These are phyloP conservation scores for Thyatira batis DNA, from an alignment of 2,888 invertebrate species.

Conservation along the genomic window DNA sequence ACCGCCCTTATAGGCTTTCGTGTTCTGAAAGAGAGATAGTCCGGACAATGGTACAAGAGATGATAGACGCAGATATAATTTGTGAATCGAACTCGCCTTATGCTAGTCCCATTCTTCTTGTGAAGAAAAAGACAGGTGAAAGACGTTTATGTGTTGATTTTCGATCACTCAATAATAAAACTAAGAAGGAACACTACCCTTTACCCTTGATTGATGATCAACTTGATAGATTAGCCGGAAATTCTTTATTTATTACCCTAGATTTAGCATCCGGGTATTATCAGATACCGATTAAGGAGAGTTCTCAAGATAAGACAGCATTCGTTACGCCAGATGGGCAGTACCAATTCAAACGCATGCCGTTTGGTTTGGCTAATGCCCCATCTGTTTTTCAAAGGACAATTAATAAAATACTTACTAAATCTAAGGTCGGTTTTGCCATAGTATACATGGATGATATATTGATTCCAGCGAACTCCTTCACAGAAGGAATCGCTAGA, in stretches of 20 bases:
- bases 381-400: too few species aligned
- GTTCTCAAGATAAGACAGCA: constrained; percentile 21
- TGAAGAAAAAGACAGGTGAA: constrained; percentile 30
- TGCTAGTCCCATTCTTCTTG: constrained; percentile 29
- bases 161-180: constrained; percentile 23
- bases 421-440: constrained; percentile 2
- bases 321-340: too few species aligned
- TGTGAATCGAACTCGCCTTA: constrained; percentile 21
- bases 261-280: constrained; percentile 29
- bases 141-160: constrained; percentile 25
- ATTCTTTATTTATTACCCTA: constrained; percentile 16
- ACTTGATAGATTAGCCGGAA: constrained; percentile 22
- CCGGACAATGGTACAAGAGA: constrained; percentile 21
- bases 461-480: constrained; percentile 16
- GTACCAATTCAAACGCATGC: too few species aligned
- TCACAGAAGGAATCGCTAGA: constrained; percentile 18
- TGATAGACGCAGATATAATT: constrained; percentile 23
- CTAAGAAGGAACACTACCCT: constrained; percentile 20
- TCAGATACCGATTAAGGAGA: constrained; percentile 30
- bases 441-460: constrained; percentile 32
- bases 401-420: constrained; percentile 26
- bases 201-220: constrained; percentile 27
- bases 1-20: constrained; percentile 17
- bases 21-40: constrained; percentile 13
- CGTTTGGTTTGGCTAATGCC: too few species aligned